These are phyloP conservation scores for Crepidodera aurea DNA, from an alignment of 2,888 invertebrate species.

Conservation along the genomic window DNA sequence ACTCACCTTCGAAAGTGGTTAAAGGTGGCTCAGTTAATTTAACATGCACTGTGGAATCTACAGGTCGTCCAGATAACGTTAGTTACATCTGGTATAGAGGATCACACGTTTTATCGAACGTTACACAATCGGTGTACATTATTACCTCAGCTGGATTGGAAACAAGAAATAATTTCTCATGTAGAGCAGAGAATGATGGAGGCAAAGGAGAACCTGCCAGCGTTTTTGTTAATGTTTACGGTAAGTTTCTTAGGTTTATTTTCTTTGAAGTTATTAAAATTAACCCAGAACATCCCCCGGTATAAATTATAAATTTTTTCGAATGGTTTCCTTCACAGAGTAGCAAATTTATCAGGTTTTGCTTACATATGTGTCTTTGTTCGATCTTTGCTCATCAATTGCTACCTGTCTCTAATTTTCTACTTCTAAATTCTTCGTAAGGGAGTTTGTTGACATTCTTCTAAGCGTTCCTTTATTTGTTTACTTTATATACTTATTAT, in stretches of 20 bases:
- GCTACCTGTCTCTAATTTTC: too few species aligned
- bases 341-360: too few species aligned
- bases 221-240: conserved; percentile 74
- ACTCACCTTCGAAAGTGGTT: conserved; percentile 77
- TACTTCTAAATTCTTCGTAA: too few species aligned
- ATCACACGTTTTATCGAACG: conserved; percentile 76
- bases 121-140: conserved; percentile 78
- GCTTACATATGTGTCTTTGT: too few species aligned
- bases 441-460: too few species aligned
- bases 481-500: too few species aligned
- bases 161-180: conserved; percentile 89
- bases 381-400: too few species aligned
- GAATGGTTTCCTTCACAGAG: too few species aligned
- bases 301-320: too few species aligned
- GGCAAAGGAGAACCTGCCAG: conserved; percentile 78
- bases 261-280: neutral
- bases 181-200: conserved; percentile 85
- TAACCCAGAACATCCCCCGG: too few species aligned
- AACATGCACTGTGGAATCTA: conserved; percentile 82
- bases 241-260: too few species aligned
- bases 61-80: conserved; percentile 80
- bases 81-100: conserved; percentile 85
- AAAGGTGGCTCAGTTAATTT: conserved; percentile 86
- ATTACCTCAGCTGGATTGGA: conserved; percentile 85
- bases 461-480: too few species aligned